phyloP scores from a whole-genome alignment of 2,888 invertebrate species.

The Habroteleia sp. region DNA sequence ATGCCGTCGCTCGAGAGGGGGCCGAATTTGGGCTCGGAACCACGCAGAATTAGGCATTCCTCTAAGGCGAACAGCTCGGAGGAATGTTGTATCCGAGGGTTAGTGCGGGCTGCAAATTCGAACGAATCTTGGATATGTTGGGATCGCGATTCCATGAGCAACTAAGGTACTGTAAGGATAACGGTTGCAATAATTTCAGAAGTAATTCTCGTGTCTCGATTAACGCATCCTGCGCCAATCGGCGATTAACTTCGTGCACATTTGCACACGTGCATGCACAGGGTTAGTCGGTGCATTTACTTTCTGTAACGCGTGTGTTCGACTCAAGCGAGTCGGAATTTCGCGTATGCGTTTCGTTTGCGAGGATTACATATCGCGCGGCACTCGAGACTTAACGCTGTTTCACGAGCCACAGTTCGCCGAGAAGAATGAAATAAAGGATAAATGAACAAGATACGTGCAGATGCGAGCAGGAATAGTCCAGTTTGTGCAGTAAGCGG shows the following conservation, averaged over 20 bases:
- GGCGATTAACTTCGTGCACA: slow-evolving; percentile 48
- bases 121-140: slow-evolving; percentile 25
- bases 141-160: slow-evolving; percentile 30
- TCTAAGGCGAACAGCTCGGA: no score
- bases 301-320: slow-evolving; percentile 57
- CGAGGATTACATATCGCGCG: slow-evolving; percentile 59
- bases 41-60: no score
- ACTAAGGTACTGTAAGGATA: slow-evolving; percentile 60
- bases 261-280: slow-evolving; percentile 15
- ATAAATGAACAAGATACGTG: no score
- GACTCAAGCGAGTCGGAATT: slow-evolving; percentile 65
- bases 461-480: no score
- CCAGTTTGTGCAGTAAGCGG: no score
- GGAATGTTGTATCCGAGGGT: neutral
- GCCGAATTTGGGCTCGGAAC: no score
- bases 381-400: slow-evolving; percentile 58
- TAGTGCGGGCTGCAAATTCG: slow-evolving; percentile 1
- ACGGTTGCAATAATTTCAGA: slow-evolving; percentile 62
- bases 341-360: slow-evolving; percentile 66
- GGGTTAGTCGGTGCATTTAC: slow-evolving; percentile 42
- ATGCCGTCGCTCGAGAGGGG: no score
- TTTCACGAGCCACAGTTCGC: slow-evolving; percentile 36
- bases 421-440: slow-evolving; percentile 33
- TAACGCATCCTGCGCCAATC: slow-evolving; percentile 59
- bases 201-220: slow-evolving; percentile 63